Conservation (phyloP, 1,140 invertebrate genomes). For the Megalopta genalis region DNA sequence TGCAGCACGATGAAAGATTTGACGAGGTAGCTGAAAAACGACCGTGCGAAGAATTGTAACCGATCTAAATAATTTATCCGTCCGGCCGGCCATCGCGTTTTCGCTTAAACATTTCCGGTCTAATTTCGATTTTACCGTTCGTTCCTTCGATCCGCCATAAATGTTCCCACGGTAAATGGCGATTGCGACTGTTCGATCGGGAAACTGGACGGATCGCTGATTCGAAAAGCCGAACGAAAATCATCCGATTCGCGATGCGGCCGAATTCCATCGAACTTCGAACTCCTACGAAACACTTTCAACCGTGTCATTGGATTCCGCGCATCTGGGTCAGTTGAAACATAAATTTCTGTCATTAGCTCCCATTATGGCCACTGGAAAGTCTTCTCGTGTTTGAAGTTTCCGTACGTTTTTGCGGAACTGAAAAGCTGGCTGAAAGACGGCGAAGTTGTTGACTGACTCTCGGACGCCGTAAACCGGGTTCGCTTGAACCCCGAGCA, state of each 20-base stretch:
- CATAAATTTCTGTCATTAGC: no score
- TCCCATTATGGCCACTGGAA: no score
- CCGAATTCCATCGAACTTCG: no score
- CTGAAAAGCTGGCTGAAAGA: no score
- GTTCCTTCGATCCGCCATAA: not conserved
- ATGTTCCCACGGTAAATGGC: not conserved
- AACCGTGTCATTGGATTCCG: no score
- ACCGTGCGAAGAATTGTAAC: conserved; percentile 28
- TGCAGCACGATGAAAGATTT: conserved; percentile 43
- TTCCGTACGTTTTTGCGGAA: no score
- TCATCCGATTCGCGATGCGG: not conserved
- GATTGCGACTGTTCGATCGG: not conserved
- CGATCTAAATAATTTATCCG: conserved; percentile 1
- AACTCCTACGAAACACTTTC: no score
- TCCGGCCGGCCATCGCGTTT: not conserved
- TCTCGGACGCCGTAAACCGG: no score
- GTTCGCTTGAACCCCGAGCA: no score
- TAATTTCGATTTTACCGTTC: conserved; percentile 6
- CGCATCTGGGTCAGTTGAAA: no score
- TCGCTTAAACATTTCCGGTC: not conserved
- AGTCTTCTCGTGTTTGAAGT: no score
- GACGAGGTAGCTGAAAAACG: conserved; percentile 51
- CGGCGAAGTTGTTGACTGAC: no score
- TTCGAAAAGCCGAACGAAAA: not conserved
- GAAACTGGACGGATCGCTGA: not conserved